These are phyloP conservation scores for Rhynchopsitta pachyrhyncha DNA, from an alignment of 2,113 vertebrate species.

Conservation along the genomic window DNA sequence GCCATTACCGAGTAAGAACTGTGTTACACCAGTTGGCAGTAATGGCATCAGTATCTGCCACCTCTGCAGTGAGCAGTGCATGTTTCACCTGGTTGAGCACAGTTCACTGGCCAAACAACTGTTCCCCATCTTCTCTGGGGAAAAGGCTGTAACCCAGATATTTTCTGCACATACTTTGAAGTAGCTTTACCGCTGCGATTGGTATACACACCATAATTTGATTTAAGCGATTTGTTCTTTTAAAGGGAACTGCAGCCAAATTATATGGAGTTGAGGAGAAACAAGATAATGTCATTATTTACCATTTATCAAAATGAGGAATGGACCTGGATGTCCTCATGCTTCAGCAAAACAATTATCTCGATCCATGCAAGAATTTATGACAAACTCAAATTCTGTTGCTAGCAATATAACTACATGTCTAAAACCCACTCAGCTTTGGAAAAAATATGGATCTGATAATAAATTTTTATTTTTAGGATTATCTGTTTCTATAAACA, in stretches of 20 bases:
- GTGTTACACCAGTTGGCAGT: neutral
- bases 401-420: neutral
- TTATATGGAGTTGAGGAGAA: neutral
- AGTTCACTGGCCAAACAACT: neutral
- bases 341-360: neutral
- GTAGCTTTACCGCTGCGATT: slow-evolving; percentile 1
- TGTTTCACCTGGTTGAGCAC: accelerated
- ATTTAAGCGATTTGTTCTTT: slow-evolving; percentile 27
- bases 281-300: neutral
- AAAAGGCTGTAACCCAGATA: slow-evolving; percentile 6
- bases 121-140: neutral
- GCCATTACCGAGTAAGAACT: neutral
- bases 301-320: neutral
- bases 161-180: slow-evolving; percentile 16
- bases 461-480: neutral
- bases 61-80: accelerated
- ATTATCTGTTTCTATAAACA: neutral
- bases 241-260: neutral
- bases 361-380: neutral
- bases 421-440: neutral
- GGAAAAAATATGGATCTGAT: neutral
- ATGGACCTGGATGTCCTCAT: neutral
- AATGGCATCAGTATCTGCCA: neutral
- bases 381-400: neutral
- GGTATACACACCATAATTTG: neutral